A percentile compares a stretch with the other conserved stretches of the same genome.
These are phyloP conservation scores for Clarias platycephalus DNA, from an alignment of 2,797 vertebrate genomes.

Conservation along the genomic window DNA sequence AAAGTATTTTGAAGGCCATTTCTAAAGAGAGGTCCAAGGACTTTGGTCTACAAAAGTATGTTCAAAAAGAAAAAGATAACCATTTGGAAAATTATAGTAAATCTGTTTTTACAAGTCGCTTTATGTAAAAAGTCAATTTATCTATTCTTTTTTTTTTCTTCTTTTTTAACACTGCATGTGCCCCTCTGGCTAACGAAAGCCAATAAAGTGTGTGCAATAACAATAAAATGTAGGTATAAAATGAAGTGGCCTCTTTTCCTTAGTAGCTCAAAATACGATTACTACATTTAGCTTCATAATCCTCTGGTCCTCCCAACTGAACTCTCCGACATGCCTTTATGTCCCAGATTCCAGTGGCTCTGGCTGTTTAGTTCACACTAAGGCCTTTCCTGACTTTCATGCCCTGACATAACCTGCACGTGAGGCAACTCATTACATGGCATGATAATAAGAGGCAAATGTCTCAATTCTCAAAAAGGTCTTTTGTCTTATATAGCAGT, in stretches of 20 bases:
- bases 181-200: neutral
- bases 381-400: conserved; percentile 12
- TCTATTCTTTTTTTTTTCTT: neutral
- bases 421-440: neutral
- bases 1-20: neutral
- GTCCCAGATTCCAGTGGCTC: neutral
- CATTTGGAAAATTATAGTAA: neutral
- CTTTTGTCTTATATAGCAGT: neutral
- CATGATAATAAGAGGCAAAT: neutral
- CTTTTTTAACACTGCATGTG: neutral
- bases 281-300: neutral
- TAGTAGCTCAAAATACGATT: neutral
- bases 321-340: neutral
- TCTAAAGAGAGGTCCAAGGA: neutral
- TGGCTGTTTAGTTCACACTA: neutral
- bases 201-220: neutral
- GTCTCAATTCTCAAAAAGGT: neutral
- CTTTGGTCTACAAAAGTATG: neutral
- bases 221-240: neutral
- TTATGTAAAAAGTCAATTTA: neutral
- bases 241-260: neutral
- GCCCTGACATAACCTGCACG: neutral
- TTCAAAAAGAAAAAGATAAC: neutral
- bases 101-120: too few species aligned
- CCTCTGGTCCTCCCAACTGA: conserved; percentile 2